phyloP scores from a whole-genome alignment of 2,113 vertebrate species.

The Misgurnus anguillicaudatus region DNA sequence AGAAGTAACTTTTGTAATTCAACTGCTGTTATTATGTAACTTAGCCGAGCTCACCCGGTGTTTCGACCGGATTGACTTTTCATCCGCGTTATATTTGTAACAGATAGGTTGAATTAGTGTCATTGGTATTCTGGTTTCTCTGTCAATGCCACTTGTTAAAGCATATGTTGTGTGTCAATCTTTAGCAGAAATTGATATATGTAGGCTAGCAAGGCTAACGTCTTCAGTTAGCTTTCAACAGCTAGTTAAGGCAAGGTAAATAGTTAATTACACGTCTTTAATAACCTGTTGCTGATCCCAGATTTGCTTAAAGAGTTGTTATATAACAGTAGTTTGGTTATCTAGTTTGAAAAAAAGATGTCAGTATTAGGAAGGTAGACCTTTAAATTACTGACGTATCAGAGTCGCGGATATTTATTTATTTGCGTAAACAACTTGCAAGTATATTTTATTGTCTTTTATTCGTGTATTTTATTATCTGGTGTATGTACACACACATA shows the following conservation, averaged over 20 bases:
- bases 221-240: neutral
- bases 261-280: neutral
- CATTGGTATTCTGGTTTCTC: neutral
- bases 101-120: neutral
- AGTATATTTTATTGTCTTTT: neutral
- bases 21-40: slow-evolving; percentile 1
- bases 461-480: neutral
- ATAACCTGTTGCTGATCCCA: neutral
- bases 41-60: neutral
- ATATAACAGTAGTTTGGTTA: neutral
- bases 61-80: neutral
- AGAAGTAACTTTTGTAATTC: neutral
- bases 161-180: neutral
- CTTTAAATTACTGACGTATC: neutral
- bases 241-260: neutral
- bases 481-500: neutral
- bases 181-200: neutral
- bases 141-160: neutral
- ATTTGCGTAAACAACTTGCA: neutral
- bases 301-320: neutral
- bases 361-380: neutral
- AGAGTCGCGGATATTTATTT: neutral
- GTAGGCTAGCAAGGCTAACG: neutral
- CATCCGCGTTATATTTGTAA: slow-evolving; percentile 1
- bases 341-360: neutral